Conservation (phyloP, 2,797 vertebrate genomes). For the Scyliorhinus canicula region DNA sequence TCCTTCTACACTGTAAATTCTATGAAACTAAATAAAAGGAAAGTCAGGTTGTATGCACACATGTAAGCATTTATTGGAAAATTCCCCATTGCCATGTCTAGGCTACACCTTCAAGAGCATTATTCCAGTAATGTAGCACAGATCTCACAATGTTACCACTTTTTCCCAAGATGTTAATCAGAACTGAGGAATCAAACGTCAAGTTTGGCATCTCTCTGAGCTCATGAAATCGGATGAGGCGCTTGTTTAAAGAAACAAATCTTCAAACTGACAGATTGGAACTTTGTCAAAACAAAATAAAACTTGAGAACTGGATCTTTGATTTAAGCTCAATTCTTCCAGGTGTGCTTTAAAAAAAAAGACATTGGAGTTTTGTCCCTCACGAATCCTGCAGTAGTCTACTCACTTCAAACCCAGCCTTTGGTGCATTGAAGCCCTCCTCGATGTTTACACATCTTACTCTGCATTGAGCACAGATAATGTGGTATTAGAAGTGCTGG, state of each 20-base stretch:
- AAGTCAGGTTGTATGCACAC: not conserved
- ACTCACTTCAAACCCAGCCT: not conserved
- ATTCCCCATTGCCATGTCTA: too few species aligned
- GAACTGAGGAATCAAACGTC: not conserved
- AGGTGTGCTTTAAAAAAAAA: not conserved
- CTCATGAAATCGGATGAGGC: not conserved
- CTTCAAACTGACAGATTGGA: constrained; percentile 19
- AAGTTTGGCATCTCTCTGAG: not conserved
- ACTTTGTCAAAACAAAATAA: not conserved
- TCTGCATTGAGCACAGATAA: not conserved
- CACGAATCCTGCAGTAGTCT: not conserved
- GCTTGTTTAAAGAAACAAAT: constrained; percentile 13
- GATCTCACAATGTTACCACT: not conserved
- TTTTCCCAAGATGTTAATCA: constrained; percentile 7
- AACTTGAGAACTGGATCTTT: not conserved
- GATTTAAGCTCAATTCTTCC: not conserved
- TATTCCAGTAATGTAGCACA: not conserved
- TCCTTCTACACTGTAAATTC: too few species aligned
- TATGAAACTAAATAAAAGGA: not conserved
- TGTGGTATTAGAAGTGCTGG: not conserved
- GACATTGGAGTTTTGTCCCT: not conserved
- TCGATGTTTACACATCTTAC: not conserved
- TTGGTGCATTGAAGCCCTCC: not conserved
- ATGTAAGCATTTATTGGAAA: not conserved
- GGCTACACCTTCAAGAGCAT: not conserved